These are phyloP conservation scores for Sarcophilus harrisii DNA, from an alignment of 2,797 vertebrate genomes.

Conservation along the genomic window DNA sequence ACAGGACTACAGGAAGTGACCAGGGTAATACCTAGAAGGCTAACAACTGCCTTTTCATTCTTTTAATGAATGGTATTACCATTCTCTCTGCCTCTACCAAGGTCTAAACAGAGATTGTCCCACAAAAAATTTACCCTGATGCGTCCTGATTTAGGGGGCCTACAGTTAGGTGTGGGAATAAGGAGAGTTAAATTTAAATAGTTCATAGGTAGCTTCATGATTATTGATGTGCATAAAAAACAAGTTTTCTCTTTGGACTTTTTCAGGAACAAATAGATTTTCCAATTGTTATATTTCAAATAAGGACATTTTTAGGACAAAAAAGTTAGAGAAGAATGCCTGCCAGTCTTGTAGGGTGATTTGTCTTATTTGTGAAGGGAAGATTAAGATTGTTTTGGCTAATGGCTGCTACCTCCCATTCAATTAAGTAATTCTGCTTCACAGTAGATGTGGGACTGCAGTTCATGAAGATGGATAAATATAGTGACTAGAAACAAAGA, in stretches of 20 bases:
- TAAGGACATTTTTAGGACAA: neutral
- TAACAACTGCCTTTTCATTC: neutral
- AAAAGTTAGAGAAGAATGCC: neutral
- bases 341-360: neutral
- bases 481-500: conserved; percentile 15
- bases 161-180: neutral
- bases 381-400: conserved; percentile 25
- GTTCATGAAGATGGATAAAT: neutral
- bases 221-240: neutral
- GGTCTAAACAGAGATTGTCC: neutral
- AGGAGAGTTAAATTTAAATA: neutral
- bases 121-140: neutral
- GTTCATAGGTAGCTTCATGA: neutral
- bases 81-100: neutral
- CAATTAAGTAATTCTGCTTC: conserved; percentile 21
- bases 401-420: conserved; percentile 6
- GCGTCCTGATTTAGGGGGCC: neutral
- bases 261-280: neutral
- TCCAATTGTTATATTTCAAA: neutral
- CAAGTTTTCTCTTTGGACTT: neutral
- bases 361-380: conserved; percentile 34
- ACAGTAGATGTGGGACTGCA: neutral
- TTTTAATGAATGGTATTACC: neutral
- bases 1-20: neutral
- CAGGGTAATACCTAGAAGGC: neutral